A percentile compares a stretch with the other conserved stretches of the same genome.
These are phyloP conservation scores for Xestoiulus laeticollis DNA, from an alignment of 2,888 invertebrate species.

Conservation along the genomic window DNA sequence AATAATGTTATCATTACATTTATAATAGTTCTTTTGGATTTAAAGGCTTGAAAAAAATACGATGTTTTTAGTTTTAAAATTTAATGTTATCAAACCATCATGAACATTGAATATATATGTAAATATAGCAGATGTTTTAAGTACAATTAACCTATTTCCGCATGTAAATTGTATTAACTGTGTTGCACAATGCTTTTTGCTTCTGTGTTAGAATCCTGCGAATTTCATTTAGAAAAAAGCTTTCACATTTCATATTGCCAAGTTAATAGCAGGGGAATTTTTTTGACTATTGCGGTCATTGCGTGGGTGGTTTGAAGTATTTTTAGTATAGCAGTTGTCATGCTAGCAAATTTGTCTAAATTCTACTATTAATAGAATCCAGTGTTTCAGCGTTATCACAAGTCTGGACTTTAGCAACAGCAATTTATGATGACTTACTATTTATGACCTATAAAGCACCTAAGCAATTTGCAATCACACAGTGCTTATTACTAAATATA, in stretches of 20 bases:
- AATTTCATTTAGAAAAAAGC: slow-evolving; percentile 16
- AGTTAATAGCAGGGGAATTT: background rate
- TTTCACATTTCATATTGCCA: background rate
- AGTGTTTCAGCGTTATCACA: background rate
- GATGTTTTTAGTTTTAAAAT: no score
- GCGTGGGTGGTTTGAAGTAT: background rate
- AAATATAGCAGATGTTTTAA: no score
- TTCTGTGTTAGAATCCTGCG: background rate
- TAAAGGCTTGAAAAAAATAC: no score
- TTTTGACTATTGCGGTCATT: background rate
- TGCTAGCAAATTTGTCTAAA: background rate
- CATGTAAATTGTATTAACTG: background rate
- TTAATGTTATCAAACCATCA: no score
- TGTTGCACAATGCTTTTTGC: background rate
- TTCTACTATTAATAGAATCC: background rate
- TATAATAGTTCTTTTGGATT: no score
- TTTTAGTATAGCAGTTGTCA: background rate
- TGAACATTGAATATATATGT: background rate
- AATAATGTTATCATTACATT: no score
- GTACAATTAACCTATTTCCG: background rate
- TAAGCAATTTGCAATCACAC: no score
- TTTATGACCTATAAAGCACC: no score
- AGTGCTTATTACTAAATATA: no score
- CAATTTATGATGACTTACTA: background rate
- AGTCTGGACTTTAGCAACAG: background rate